Base-by-base conservation (phyloP, 2,888 invertebrate species). In the Eremobia ochroleuca region DNA sequence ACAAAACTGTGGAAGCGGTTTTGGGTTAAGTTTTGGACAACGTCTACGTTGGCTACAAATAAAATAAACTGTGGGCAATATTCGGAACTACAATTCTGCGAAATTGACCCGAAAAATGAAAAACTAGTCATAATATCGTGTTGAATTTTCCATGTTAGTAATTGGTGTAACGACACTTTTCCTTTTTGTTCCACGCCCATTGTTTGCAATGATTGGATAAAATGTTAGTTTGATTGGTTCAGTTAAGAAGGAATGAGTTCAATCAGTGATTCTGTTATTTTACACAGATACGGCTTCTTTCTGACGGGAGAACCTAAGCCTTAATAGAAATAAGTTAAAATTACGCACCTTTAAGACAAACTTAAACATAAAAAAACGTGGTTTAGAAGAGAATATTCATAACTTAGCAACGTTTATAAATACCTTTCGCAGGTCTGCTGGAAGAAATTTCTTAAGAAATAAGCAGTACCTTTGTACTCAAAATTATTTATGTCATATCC, bases 1-100 rank as follows among this genome's bases (percentile, higher is more conserved):
- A 66, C 70, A 66, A 81, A 31, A 34, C n/a, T 43, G 28, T 43
- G 67, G 28, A 28, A 66, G 49, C 61, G n/a, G 21, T 78, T 67
- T 58, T 49, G 71, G 46, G 61, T 66, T 70, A 40, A 69, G 46
- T 59, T 65, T 55, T 61, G 25, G 25, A 46, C 52, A 40, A 0
- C 55, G 52, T n/a, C 11, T 8, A 25, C 15, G 25, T 59, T 79
- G 18, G 34, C 28, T 15, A 6, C 13, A 4, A 21, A 49, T n/a
- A 13, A 46, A 31, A 46, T 46, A 58, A 55, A 37, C n/a, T 21
- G 21, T 65, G 25, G 25, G 25, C 52, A n/a, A n/a, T 52, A 52
- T 52, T 52, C 25, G 11, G 11, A 55, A 55, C n/a, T 11, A 55
- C n/a, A n/a, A 55, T n/a, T n/a, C 11, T n/a, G 4, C 4, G n/a